These are phyloP conservation scores for Lethrus apterus DNA, from an alignment of 1,140 invertebrate species.

Conservation along the genomic window DNA sequence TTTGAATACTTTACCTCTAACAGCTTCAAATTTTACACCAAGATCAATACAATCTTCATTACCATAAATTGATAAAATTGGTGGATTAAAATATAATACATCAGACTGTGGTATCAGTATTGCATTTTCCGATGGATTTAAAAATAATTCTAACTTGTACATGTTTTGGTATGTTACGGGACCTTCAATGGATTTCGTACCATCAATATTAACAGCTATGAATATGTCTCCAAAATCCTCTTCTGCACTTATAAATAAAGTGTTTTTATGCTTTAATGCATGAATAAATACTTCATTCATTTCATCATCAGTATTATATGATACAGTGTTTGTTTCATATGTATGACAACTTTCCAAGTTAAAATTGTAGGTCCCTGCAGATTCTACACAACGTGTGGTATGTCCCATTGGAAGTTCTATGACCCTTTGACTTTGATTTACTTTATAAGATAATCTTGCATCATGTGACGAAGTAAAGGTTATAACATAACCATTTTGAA, in stretches of 20 bases:
- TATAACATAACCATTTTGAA: slow-evolving; percentile 69
- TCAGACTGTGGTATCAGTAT: slow-evolving; percentile 55
- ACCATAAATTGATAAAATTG: slow-evolving; percentile 53
- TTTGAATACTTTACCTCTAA: slow-evolving; percentile 47
- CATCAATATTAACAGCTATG: slow-evolving; percentile 31
- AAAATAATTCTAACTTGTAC: slow-evolving; percentile 28
- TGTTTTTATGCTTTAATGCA: slow-evolving; percentile 38
- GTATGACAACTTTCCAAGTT: slow-evolving; percentile 75
- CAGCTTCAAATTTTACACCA: slow-evolving; percentile 50
- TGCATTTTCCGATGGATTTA: slow-evolving; percentile 48
- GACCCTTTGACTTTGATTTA: slow-evolving; percentile 23
- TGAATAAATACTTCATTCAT: slow-evolving; percentile 34
- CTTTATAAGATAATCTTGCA: slow-evolving; percentile 46
- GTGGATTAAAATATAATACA: slow-evolving; percentile 65
- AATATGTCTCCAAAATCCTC: slow-evolving; percentile 35
- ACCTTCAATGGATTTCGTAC: slow-evolving; percentile 23
- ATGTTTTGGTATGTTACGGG: slow-evolving; percentile 23
- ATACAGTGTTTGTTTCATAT: slow-evolving; percentile 51
- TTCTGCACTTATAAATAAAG: slow-evolving; percentile 29
- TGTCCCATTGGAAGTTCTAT: slow-evolving; percentile 25
- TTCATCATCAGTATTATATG: slow-evolving; percentile 41
- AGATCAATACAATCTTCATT: slow-evolving; percentile 64
- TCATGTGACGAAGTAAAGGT: slow-evolving; percentile 62
- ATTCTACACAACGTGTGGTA: slow-evolving; percentile 56
- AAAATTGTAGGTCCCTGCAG: slow-evolving; percentile 65